These are phyloP conservation scores for Tetramorium parvispinum DNA, from an alignment of 1,140 invertebrate genomes.

Conservation along the genomic window DNA sequence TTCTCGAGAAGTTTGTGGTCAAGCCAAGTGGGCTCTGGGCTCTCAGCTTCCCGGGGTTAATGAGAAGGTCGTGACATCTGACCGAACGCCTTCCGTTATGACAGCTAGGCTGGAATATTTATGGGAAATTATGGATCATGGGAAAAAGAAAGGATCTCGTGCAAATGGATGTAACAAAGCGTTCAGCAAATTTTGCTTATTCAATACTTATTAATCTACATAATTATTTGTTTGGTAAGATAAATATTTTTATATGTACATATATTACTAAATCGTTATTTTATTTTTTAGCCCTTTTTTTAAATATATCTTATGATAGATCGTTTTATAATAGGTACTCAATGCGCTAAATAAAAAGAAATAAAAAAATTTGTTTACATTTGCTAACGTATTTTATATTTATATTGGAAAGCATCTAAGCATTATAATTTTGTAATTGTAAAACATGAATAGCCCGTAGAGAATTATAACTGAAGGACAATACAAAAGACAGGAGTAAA, in stretches of 20 bases:
- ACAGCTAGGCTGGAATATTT: constrained; percentile 79
- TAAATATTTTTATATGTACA: neutral
- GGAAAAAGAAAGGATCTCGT: constrained; percentile 69
- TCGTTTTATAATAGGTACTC: neutral
- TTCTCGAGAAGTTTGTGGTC: constrained; percentile 79
- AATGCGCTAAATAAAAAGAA: neutral
- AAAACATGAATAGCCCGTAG: neutral
- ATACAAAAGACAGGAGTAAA: constrained; percentile 46
- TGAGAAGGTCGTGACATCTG: constrained; percentile 81
- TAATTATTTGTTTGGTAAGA: neutral
- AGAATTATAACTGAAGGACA: neutral
- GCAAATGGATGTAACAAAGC: constrained; percentile 23
- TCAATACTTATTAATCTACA: neutral
- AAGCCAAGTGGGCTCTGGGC: constrained; percentile 68
- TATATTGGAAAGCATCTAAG: neutral
- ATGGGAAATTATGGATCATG: constrained; percentile 80
- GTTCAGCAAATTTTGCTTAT: constrained; percentile 4
- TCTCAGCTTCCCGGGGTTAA: constrained; percentile 74
- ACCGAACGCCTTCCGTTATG: constrained; percentile 80
- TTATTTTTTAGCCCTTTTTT: neutral
- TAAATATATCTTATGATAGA: neutral
- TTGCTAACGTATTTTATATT: neutral
- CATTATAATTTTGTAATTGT: neutral
- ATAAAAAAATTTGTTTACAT: neutral
- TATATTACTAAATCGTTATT: neutral